Evolutionary conservation across 2,113 vertebrate species (phyloP).

Genomic region (Zapus hudsonius): DNA sequence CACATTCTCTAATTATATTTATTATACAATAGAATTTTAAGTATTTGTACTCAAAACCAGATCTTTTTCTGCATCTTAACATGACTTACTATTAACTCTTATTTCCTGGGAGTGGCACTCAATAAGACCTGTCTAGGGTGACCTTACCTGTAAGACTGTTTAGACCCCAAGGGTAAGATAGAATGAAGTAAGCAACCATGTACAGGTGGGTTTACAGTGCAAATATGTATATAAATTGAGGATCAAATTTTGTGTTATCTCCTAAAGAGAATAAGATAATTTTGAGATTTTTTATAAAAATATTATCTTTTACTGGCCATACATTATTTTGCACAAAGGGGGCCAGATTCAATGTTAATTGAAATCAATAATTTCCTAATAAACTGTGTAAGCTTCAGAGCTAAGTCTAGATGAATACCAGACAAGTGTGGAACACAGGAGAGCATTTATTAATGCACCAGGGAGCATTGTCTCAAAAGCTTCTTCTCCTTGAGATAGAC

Average conservation of each 20-base stretch:
- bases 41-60: not conserved
- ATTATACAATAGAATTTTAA: not conserved
- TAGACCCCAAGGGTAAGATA: not conserved
- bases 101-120: not conserved
- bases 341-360: not conserved
- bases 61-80: not conserved
- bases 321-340: not conserved
- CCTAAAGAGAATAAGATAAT: slow-evolving; percentile 1
- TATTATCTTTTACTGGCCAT: not conserved
- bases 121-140: not conserved
- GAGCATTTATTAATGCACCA: not conserved
- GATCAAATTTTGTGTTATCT: not conserved
- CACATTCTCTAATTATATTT: not conserved
- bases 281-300: slow-evolving; percentile 5
- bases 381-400: not conserved
- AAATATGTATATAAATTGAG: not conserved
- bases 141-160: not conserved
- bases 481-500: too few species aligned
- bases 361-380: not conserved
- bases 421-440: not conserved
- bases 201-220: not conserved
- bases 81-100: not conserved
- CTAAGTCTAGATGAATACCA: not conserved
- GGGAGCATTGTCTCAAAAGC: too few species aligned
- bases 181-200: not conserved